Evolutionary conservation across 2,113 vertebrate species (phyloP).

Genomic region (Sclerurus mexicanus): DNA sequence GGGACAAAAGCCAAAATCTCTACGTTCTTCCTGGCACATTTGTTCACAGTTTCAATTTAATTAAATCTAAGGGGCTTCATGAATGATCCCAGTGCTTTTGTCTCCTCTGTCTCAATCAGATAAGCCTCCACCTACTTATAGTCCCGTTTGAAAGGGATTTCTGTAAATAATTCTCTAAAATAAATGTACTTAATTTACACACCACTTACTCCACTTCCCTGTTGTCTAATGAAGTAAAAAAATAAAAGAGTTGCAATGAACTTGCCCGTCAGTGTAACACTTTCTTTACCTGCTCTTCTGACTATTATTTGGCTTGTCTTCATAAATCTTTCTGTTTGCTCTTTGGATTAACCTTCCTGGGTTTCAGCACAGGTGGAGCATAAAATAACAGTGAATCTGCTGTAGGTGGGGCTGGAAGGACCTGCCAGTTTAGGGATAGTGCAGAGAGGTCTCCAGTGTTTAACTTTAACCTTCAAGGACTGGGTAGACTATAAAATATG

Average conservation of each 20-base stretch:
- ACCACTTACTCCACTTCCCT: neutral
- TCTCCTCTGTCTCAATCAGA: neutral
- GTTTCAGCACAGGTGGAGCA: neutral
- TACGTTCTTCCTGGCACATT: neutral
- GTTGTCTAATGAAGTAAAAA: neutral
- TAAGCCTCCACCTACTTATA: neutral
- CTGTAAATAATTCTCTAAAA: constrained; percentile 1
- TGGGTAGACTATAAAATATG: neutral
- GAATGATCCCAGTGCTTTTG: neutral
- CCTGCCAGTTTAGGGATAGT: neutral
- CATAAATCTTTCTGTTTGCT: neutral
- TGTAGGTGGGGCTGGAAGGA: neutral
- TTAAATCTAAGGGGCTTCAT: neutral
- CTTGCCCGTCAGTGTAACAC: neutral
- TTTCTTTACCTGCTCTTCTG: neutral
- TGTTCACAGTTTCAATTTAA: constrained; percentile 16
- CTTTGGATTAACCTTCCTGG: neutral
- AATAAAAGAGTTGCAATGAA: neutral
- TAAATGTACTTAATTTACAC: neutral
- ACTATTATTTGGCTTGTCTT: neutral
- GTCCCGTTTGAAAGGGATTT: neutral
- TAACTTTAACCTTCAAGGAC: neutral
- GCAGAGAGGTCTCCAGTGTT: neutral
- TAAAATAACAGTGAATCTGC: neutral
- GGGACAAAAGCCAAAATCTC: neutral